phyloP scores from a whole-genome alignment of 2,797 vertebrate species.

The Peromyscus nudipes region DNA sequence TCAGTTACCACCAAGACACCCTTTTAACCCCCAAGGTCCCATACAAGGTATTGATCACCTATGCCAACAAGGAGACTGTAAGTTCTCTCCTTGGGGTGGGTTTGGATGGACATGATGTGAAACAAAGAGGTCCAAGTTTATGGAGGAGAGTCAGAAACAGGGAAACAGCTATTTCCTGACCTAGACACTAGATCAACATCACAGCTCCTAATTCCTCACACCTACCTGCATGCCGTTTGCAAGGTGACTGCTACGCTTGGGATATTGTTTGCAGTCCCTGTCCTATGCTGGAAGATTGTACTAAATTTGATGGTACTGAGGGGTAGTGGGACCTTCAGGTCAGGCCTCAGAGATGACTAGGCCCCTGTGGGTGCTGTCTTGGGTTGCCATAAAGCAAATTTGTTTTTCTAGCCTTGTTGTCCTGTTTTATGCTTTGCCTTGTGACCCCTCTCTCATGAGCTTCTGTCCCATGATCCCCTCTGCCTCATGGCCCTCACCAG shows the following conservation, averaged over 20 bases:
- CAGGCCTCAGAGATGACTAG: background rate
- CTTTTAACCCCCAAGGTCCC: background rate
- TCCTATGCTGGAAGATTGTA: background rate
- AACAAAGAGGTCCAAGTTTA: background rate
- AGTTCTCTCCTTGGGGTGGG: background rate
- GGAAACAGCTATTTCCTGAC: background rate
- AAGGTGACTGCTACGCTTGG: background rate
- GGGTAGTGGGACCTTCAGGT: background rate
- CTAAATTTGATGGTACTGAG: background rate
- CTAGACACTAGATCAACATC: background rate
- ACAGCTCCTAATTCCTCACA: background rate
- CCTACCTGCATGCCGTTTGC: background rate
- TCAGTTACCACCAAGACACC: background rate
- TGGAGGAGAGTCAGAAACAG: background rate
- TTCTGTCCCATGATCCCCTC: background rate
- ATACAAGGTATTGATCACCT: fast-evolving
- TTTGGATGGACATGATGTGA: background rate
- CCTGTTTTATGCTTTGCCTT: background rate
- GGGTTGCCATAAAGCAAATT: background rate
- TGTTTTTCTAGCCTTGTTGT: background rate
- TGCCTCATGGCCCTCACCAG: background rate
- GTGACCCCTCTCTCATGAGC: background rate
- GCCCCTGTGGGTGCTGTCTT: background rate
- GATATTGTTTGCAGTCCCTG: background rate
- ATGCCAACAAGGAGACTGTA: background rate